phyloP scores from a whole-genome alignment of 2,888 invertebrate genomes.

The Elgonia sp. region DNA sequence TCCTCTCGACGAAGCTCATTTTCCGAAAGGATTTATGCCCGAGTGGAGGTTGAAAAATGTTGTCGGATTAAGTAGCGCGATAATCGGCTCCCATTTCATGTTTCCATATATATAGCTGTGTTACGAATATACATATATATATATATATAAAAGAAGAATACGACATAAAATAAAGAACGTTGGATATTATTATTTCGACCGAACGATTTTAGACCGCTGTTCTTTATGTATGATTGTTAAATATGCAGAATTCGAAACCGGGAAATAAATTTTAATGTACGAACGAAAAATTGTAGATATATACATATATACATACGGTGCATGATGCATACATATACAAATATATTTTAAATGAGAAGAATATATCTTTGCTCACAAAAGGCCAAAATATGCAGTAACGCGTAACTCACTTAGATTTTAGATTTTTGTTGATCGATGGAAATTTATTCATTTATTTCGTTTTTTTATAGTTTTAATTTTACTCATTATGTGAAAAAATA shows the following conservation, averaged over 20 bases:
- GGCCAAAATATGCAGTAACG: constrained; percentile 37
- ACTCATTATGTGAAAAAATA: too few species aligned
- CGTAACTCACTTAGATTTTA: constrained; percentile 16
- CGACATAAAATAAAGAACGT: constrained; percentile 38
- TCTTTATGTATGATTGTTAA: constrained; percentile 64
- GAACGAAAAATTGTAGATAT: constrained; percentile 48
- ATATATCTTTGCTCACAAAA: constrained; percentile 56
- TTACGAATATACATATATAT: constrained; percentile 53
- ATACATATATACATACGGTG: constrained; percentile 32
- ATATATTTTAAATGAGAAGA: constrained; percentile 59
- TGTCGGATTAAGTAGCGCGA: constrained; percentile 47
- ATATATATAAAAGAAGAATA: constrained; percentile 28
- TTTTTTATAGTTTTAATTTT: too few species aligned
- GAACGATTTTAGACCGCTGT: constrained; percentile 55
- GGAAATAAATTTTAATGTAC: constrained; percentile 59
- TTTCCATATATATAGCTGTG: constrained; percentile 50
- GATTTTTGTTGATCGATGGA: background rate
- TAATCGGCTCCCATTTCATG: constrained; percentile 58
- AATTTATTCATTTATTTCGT: background rate
- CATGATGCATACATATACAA: constrained; percentile 10
- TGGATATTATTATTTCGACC: constrained; percentile 52
- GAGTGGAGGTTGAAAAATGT: constrained; percentile 27
- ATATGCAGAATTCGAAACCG: constrained; percentile 46
- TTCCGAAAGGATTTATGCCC: constrained; percentile 39
- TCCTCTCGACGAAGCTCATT: constrained; percentile 37